Evolutionary conservation across 1,140 invertebrate species (phyloP).

Genomic region (Lucilia sericata): DNA sequence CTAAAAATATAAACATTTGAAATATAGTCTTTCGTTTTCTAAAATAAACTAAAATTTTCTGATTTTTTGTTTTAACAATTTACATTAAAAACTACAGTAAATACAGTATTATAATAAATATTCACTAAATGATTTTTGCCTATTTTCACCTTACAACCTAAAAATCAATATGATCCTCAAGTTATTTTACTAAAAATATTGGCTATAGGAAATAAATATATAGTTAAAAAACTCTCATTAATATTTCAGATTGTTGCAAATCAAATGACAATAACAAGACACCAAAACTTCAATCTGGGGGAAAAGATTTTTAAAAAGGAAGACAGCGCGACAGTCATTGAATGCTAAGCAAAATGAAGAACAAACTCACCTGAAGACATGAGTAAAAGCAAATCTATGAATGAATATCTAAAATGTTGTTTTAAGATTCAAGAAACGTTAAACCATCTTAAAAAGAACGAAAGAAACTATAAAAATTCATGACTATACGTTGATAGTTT

Average conservation of each 20-base stretch:
- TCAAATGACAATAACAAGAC: background rate
- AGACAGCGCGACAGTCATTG: background rate
- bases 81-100: too few species aligned
- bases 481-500: constrained; percentile 9
- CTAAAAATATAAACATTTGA: too few species aligned
- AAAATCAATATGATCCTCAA: too few species aligned
- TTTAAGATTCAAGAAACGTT: constrained; percentile 5
- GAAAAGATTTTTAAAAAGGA: background rate
- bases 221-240: too few species aligned
- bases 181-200: too few species aligned
- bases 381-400: background rate
- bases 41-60: too few species aligned
- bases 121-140: too few species aligned
- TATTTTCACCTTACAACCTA: too few species aligned
- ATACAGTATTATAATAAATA: too few species aligned
- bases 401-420: constrained; percentile 2
- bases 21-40: too few species aligned
- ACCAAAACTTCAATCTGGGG: background rate
- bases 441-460: background rate
- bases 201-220: too few species aligned
- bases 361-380: background rate
- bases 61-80: too few species aligned
- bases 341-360: background rate
- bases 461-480: constrained; percentile 33
- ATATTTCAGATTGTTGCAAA: background rate